These are phyloP conservation scores for Apeltes quadracus DNA, from an alignment of 2,113 vertebrate species.

Conservation along the genomic window DNA sequence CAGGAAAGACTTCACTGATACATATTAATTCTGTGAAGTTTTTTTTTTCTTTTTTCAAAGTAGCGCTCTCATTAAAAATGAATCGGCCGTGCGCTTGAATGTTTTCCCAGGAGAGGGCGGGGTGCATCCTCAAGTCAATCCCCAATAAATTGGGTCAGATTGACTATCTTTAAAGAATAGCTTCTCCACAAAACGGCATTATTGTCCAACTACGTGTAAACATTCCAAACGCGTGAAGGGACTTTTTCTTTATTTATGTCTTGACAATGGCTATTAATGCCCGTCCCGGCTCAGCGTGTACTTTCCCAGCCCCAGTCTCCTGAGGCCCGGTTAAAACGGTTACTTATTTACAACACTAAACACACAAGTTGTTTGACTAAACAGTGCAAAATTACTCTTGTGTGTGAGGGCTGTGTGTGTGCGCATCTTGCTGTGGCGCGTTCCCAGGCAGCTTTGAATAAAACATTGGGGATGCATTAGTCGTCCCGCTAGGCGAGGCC, in stretches of 20 bases:
- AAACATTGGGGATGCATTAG: slow-evolving; percentile 73
- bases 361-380: slow-evolving; percentile 75
- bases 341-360: slow-evolving; percentile 80
- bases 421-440: slow-evolving; percentile 41
- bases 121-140: slow-evolving; percentile 79
- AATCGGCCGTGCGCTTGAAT: slow-evolving; percentile 74
- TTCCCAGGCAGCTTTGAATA: slow-evolving; percentile 62
- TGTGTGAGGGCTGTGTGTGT: slow-evolving; percentile 9
- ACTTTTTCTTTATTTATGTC: slow-evolving; percentile 25
- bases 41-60: slow-evolving; percentile 80
- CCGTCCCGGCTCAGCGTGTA: slow-evolving; percentile 58
- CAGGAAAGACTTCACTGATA: slow-evolving; percentile 85
- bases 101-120: slow-evolving; percentile 78
- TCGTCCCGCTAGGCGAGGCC: slow-evolving; percentile 57
- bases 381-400: slow-evolving; percentile 61
- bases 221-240: slow-evolving; percentile 59
- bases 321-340: slow-evolving; percentile 66
- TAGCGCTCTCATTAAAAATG: slow-evolving; percentile 88
- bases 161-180: slow-evolving; percentile 61
- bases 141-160: slow-evolving; percentile 82
- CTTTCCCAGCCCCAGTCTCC: slow-evolving; percentile 60
- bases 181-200: slow-evolving; percentile 62
- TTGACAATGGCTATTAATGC: slow-evolving; percentile 72
- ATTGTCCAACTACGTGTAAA: slow-evolving; percentile 74
- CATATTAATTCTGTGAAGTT: slow-evolving; percentile 93